Conservation (phyloP, 2,113 vertebrate species). For the Poicephalus meyeri region DNA sequence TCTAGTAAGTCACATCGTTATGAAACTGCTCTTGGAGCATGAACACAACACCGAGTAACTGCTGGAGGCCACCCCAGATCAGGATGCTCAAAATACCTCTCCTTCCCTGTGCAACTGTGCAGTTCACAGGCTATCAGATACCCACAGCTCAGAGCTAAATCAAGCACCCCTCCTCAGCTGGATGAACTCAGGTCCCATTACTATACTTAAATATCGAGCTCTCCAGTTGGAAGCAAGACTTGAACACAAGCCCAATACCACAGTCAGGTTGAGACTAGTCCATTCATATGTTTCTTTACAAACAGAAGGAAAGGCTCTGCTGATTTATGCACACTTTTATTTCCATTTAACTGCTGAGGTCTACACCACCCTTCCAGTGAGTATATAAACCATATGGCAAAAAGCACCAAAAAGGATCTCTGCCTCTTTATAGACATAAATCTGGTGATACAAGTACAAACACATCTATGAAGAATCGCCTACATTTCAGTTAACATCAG, state of each 20-base stretch:
- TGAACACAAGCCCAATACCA: not conserved
- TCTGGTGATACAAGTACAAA: not conserved
- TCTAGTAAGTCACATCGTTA: not conserved
- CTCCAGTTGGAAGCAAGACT: not conserved
- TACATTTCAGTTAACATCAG: not conserved
- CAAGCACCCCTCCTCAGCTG: not conserved
- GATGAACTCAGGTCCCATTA: not conserved
- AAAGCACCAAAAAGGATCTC: not conserved
- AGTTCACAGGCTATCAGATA: not conserved
- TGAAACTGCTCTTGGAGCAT: not conserved
- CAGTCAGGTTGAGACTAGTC: not conserved
- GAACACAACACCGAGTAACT: not conserved
- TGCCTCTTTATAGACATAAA: not conserved
- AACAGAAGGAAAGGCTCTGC: not conserved
- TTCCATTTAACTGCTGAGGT: conserved; percentile 2
- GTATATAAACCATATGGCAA: not conserved
- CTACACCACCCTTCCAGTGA: not conserved
- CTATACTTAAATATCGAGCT: conserved; percentile 18
- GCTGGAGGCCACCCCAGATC: not conserved
- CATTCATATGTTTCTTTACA: not conserved
- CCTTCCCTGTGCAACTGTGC: not conserved
- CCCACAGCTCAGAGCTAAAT: not conserved
- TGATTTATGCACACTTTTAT: not conserved
- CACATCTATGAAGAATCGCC: not conserved
- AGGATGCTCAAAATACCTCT: not conserved